phyloP scores from a whole-genome alignment of 2,797 vertebrate species.

The Gymnopithys bicolor region DNA sequence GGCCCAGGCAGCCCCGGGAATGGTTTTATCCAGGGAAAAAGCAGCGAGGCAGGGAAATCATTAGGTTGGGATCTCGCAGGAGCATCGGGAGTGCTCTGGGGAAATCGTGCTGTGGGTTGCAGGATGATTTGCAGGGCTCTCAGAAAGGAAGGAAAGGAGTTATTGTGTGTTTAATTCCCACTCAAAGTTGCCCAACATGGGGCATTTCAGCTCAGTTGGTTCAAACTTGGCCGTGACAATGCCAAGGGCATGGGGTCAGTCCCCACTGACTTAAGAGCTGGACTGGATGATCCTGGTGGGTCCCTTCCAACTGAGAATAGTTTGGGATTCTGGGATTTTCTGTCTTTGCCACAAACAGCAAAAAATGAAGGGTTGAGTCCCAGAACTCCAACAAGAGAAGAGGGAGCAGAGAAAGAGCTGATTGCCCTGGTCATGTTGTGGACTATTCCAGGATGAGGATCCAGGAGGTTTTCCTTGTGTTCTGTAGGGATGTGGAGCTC shows the following conservation, averaged over 20 bases:
- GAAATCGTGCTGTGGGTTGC: background rate
- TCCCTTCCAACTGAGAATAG: too few relatives aligned
- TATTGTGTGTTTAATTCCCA: background rate
- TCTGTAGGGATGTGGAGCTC: background rate
- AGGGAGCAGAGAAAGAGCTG: background rate
- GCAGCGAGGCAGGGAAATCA: background rate
- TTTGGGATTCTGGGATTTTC: background rate
- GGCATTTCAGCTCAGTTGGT: too few relatives aligned
- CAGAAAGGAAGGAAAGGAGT: background rate
- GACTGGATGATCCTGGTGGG: too few relatives aligned
- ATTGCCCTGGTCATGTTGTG: background rate
- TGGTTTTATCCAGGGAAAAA: too few relatives aligned
- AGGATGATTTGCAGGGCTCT: background rate
- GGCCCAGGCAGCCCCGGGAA: background rate
- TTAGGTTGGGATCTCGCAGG: background rate
- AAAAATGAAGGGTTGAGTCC: background rate
- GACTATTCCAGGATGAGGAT: background rate
- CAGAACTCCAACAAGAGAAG: background rate
- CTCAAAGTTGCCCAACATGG: background rate
- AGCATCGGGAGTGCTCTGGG: rapidly evolving
- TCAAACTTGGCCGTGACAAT: too few relatives aligned
- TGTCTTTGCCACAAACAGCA: background rate
- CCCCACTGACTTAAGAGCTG: too few relatives aligned
- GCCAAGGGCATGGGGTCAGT: too few relatives aligned
- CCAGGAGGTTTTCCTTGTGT: background rate